A percentile compares a stretch with the other conserved stretches of the same genome.
Evolutionary conservation across 2,888 invertebrate species (phyloP).

Genomic region (Branchipolynoe longqiensis): DNA sequence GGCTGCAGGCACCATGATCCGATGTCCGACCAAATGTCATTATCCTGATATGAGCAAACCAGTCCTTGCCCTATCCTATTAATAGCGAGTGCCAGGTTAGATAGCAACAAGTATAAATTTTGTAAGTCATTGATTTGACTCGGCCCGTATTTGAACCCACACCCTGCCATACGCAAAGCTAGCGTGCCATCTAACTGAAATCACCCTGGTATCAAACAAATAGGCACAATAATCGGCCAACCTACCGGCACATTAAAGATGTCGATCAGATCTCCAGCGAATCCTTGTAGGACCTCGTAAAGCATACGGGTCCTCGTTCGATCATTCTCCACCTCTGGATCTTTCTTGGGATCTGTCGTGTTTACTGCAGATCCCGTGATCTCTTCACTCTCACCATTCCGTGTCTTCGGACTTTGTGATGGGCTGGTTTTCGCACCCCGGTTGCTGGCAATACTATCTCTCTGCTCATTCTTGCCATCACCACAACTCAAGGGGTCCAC

Average conservation of each 20-base stretch:
- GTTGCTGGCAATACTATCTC: not conserved
- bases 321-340: constrained; percentile 36
- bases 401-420: not conserved
- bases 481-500: constrained; percentile 6
- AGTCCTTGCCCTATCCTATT: too few species aligned
- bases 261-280: constrained; percentile 3
- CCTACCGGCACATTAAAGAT: not conserved
- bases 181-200: too few species aligned
- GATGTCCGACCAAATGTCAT: too few species aligned
- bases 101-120: too few species aligned
- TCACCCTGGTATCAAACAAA: too few species aligned
- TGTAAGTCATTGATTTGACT: too few species aligned
- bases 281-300: constrained; percentile 61
- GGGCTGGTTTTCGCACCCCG: constrained; percentile 1
- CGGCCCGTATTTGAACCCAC: too few species aligned
- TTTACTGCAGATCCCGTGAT: not conserved
- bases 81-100: too few species aligned
- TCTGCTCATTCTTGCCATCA: not conserved
- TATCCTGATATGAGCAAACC: too few species aligned
- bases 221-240: too few species aligned
- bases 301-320: constrained; percentile 51
- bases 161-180: too few species aligned
- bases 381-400: not conserved
- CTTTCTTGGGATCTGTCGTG: constrained; percentile 35
- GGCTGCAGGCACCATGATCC: too few species aligned